Base-by-base conservation (phyloP, 2,888 invertebrate genomes). In the Drosophila flavopinicola region DNA sequence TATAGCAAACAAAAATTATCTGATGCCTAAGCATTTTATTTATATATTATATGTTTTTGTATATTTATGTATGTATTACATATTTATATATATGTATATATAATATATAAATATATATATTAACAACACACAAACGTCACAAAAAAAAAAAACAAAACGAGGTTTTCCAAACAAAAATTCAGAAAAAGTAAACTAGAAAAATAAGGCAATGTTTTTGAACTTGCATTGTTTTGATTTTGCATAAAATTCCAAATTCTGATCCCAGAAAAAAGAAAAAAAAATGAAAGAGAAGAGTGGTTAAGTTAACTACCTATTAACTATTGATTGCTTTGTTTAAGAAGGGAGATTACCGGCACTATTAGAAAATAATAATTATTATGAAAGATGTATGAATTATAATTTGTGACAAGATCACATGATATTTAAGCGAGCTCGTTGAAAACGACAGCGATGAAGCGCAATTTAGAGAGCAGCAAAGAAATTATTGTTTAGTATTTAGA, bases 401-500 rank as follows among this genome's bases (percentile, higher is more conserved):
- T 17, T 15, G 64, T 37, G 44, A 63, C 53, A 69, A 63, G 23
- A 63, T 27, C 39, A 49, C 58, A 58, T 72, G 78, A 78, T 64
- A 59, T 65, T 32, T 32, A 59, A 64, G 77, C 65, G 80, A 66
- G 86, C 76, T 79, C 84, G 87, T 85, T 87, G 64, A 66, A 75
- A 82, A 63, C 72, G 69, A 64, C 51, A 56, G 61, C 65, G 32
- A 66, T 39, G 30, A 35, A 58, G 45, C 24, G 47, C 70, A 49
- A 38, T 32, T 44, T 37, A 45, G 29, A 58, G 51, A 53, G 66
- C 7, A 63, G 61, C 41, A 75, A 68, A 67, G 66, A 83, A 83
- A 83, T 83, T 88, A 87, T 88, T 89, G 89, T 85, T 87, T 88
- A 89, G 88, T 89, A 89, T 88, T 89, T 89, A 90, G 90, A 90